Conservation (phyloP, 1,140 invertebrate species). For the Hyposmocoma kahamanoa region DNA sequence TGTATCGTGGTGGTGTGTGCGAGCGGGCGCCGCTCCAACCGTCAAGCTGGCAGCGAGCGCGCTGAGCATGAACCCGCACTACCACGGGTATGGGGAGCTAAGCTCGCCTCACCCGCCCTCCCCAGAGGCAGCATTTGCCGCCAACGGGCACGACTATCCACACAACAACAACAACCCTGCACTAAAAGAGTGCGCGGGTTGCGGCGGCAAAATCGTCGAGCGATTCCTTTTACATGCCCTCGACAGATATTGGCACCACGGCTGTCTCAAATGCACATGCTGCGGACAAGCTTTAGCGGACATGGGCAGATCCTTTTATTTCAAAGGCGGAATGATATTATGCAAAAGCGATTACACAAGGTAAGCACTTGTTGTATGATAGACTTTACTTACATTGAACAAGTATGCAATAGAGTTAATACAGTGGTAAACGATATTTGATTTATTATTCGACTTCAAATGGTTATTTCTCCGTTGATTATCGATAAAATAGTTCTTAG, state of each 20-base stretch:
- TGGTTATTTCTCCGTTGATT: slow-evolving; percentile 56
- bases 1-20: slow-evolving; percentile 62
- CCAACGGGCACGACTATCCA: slow-evolving; percentile 64
- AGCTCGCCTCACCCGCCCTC: slow-evolving; percentile 80
- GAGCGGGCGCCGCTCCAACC: slow-evolving; percentile 68
- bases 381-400: background rate
- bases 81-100: slow-evolving; percentile 80
- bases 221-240: slow-evolving; percentile 90
- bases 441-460: slow-evolving; percentile 24
- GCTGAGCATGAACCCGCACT: slow-evolving; percentile 81
- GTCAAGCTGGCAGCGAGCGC: slow-evolving; percentile 80
- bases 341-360: slow-evolving; percentile 95
- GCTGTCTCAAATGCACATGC: slow-evolving; percentile 93
- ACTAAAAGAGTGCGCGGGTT: slow-evolving; percentile 79
- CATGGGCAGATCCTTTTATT: slow-evolving; percentile 92
- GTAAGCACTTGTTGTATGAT: slow-evolving; percentile 74
- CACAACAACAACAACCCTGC: slow-evolving; percentile 77
- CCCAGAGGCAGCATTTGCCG: slow-evolving; percentile 74
- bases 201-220: slow-evolving; percentile 88
- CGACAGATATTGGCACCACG: slow-evolving; percentile 95
- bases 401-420: too few species aligned
- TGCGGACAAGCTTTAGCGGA: slow-evolving; percentile 90
- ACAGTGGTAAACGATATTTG: too few species aligned
- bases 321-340: slow-evolving; percentile 92
- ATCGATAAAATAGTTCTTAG: slow-evolving; percentile 60